These are phyloP conservation scores for Pseudoatta argentina DNA, from an alignment of 1,140 invertebrate species.

Conservation along the genomic window DNA sequence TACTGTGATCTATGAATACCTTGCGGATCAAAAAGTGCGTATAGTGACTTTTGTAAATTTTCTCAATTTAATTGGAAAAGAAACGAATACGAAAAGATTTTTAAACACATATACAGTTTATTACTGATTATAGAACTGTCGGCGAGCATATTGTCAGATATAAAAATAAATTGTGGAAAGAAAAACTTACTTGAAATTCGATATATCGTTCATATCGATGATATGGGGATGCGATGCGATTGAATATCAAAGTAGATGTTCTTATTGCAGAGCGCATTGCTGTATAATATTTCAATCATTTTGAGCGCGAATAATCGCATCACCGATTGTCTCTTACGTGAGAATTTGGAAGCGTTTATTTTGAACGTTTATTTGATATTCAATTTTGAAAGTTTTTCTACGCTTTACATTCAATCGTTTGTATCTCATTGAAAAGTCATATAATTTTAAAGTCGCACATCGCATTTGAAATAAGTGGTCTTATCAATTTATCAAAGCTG, in stretches of 20 bases:
- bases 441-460: background rate
- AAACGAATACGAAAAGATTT: background rate
- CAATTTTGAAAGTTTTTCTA: slow-evolving; percentile 18
- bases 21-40: slow-evolving; percentile 31
- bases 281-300: slow-evolving; percentile 19
- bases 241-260: slow-evolving; percentile 13
- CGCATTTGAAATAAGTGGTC: background rate
- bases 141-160: background rate
- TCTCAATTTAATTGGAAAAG: slow-evolving; percentile 10
- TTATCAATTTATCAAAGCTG: slow-evolving; percentile 20
- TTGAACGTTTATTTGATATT: slow-evolving; percentile 14
- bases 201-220: background rate
- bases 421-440: background rate
- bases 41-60: slow-evolving; percentile 23
- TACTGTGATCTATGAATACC: slow-evolving; percentile 61
- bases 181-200: background rate
- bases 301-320: slow-evolving; percentile 11
- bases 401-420: background rate
- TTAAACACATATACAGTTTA: background rate
- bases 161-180: background rate
- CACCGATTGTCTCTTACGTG: background rate
- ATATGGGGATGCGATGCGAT: background rate
- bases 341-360: slow-evolving; percentile 28
- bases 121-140: background rate
- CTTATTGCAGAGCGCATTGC: background rate